Evolutionary conservation across 2,888 invertebrate genomes (phyloP).

Genomic region (Microdon myrmicae): DNA sequence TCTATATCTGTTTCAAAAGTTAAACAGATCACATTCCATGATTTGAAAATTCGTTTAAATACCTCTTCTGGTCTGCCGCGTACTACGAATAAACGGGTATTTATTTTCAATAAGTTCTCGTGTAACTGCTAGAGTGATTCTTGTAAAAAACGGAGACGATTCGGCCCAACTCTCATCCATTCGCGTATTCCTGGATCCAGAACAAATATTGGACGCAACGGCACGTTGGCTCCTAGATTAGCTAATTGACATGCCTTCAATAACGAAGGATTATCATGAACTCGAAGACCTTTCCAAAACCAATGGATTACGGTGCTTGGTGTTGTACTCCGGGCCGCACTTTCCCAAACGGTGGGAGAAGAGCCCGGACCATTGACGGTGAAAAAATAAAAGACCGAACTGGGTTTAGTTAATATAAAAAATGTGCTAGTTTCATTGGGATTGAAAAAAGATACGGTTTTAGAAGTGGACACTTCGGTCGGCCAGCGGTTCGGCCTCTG

Average conservation of each 20-base stretch:
- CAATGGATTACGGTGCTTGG: conserved; percentile 73
- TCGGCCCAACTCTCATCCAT: conserved; percentile 70
- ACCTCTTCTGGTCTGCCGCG: conserved; percentile 70
- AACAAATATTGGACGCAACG: conserved; percentile 71
- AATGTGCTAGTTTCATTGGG: too few relatives aligned
- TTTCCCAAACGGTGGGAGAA: too few relatives aligned
- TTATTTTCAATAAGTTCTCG: conserved; percentile 69
- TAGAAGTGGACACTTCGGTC: too few relatives aligned
- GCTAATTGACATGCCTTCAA: conserved; percentile 70
- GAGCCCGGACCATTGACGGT: too few relatives aligned
- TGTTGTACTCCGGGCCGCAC: too few relatives aligned
- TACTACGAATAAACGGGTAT: conserved; percentile 71
- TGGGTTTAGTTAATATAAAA: too few relatives aligned
- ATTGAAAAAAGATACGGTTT: too few relatives aligned
- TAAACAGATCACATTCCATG: conserved; percentile 72
- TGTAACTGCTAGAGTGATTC: conserved; percentile 72
- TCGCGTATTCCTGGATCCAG: conserved; percentile 71
- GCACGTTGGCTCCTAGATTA: conserved; percentile 60
- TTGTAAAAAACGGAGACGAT: conserved; percentile 73
- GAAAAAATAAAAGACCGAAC: too few relatives aligned
- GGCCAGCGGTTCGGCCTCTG: too few relatives aligned
- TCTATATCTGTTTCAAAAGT: conserved; percentile 75
- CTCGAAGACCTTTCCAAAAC: conserved; percentile 74
- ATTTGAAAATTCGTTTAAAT: conserved; percentile 70
- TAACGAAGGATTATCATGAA: conserved; percentile 76